Evolutionary conservation across 2,797 vertebrate species (phyloP), one percentile per base, ranked within the genome.

Genomic region (Tiaroga cobitis): DNA sequence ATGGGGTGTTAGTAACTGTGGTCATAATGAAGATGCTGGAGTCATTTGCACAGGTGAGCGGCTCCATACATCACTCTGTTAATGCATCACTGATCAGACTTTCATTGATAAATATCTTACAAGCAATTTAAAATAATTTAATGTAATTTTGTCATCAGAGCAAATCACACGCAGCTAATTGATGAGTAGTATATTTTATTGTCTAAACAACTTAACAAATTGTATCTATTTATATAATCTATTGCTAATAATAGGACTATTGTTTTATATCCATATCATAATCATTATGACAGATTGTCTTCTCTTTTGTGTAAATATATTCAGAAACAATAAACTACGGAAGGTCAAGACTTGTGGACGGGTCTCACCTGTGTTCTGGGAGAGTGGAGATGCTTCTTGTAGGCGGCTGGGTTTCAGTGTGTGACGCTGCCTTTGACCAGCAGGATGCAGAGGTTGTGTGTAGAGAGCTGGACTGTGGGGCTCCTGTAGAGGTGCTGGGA

Each of bases 391-490:
- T 54, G 51, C 0, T 0, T 51, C 2, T 18, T 19, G 16, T 1
- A 2, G 49, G 16, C 0, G 2, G 49, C 0, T 51, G 49, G 49
- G 16, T 0, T 19, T 19, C 51, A 54, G 19, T 96, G 51, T 95
- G 95, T 85, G 93, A 94, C 54, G 92, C 92, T 19, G 89, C 93
- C 37, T 91, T 93, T 78, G 89, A 95, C 82, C 90, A 93, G 59
- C 24, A 59, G 56, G 56, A n/a, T n/a, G 54, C 54, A 56, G 21
- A 56, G 54, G 54, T 56, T 56, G 56, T 95, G 67, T 96, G 95
- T 73, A 90, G 87, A 13, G 92, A 95, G 63, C 80, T 96, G 81
- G 26, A 59, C 59, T 61, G 59, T 61, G 59, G 59, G 4, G 10
- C n/a, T 61, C n/a, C 59, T 61, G 59, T 61, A 61, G 10, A 61